Conservation (phyloP, 2,888 invertebrate genomes). For the Oxytorus armatus region DNA sequence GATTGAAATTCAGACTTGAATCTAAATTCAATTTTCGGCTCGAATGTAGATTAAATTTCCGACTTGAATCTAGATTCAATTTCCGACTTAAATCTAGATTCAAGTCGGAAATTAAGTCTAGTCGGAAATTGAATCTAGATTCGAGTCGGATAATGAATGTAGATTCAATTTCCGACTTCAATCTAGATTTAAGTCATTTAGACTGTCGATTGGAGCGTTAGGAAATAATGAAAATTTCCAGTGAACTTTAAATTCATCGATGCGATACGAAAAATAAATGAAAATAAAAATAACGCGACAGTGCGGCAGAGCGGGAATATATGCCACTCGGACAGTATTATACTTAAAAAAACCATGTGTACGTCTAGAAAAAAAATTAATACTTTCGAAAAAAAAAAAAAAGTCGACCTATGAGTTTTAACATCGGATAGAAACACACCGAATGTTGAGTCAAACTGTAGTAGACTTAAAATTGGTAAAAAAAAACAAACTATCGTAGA, state of each 20-base stretch:
- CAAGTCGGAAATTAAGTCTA: no score
- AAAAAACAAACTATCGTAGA: slow-evolving; percentile 15
- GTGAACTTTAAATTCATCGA: slow-evolving; percentile 11
- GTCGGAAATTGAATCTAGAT: no score
- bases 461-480: slow-evolving; percentile 11
- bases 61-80: no score
- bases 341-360: background rate
- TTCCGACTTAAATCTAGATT: no score
- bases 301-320: slow-evolving; percentile 30
- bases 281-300: background rate
- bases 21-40: no score
- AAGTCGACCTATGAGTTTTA: no score
- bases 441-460: background rate
- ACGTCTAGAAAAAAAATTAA: slow-evolving; percentile 7
- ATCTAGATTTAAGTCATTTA: background rate
- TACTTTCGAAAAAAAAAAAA: background rate
- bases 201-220: background rate
- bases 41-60: no score
- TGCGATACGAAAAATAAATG: slow-evolving; percentile 18
- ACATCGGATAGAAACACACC: no score
- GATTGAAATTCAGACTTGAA: no score
- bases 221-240: background rate
- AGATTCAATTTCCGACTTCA: no score
- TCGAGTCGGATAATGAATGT: no score
- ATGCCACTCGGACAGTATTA: slow-evolving; percentile 57